Evolutionary conservation across 2,888 invertebrate species (phyloP).

Genomic region (Camponotus fellah): DNA sequence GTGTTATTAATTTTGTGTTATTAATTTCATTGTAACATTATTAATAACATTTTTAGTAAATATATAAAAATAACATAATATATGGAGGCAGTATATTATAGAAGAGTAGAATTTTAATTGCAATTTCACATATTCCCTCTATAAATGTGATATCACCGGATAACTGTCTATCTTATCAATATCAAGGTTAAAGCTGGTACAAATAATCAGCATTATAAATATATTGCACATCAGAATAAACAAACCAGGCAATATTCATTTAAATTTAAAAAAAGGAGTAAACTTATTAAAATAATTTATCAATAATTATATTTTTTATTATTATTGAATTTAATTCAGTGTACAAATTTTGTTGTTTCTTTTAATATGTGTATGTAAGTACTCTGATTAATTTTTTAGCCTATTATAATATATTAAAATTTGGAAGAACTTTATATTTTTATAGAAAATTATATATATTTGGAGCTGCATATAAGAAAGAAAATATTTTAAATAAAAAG

Average conservation of each 20-base stretch:
- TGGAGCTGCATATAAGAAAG: not conserved
- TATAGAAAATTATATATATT: not conserved
- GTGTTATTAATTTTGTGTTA: not conserved
- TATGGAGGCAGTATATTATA: not conserved
- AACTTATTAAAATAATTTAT: not conserved
- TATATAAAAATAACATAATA: conserved; percentile 2
- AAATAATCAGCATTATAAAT: conserved; percentile 25
- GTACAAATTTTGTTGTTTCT: not conserved
- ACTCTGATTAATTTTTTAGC: not conserved
- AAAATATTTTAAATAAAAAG: not conserved
- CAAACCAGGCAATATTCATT: not conserved
- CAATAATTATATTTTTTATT: not conserved
- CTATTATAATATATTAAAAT: not conserved
- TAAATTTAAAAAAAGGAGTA: not conserved
- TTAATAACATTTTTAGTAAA: not conserved
- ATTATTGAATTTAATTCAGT: not conserved
- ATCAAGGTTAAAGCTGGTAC: not conserved
- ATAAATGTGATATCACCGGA: conserved; percentile 28
- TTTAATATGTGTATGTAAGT: not conserved
- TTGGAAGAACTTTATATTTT: not conserved
- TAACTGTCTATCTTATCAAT: conserved; percentile 53
- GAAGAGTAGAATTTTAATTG: conserved; percentile 1
- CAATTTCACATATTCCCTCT: conserved; percentile 20
- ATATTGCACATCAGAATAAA: not conserved
- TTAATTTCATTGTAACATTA: not conserved